Conservation (phyloP, 1,140 invertebrate species). For the Papilio xuthus region DNA sequence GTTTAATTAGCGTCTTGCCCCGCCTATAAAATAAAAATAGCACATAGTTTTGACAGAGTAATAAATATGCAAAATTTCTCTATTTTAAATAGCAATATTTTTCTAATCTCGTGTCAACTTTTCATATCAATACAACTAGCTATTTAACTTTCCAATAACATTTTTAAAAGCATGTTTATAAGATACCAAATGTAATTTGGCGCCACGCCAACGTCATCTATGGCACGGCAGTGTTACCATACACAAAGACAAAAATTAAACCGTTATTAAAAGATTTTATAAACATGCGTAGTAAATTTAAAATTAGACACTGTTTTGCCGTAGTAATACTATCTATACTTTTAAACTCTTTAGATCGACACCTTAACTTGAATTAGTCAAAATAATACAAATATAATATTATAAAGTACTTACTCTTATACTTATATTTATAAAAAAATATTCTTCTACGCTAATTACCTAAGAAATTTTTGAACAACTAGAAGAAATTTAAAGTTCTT, state of each 20-base stretch:
- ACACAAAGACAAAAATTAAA: slow-evolving; percentile 26
- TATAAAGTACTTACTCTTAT: slow-evolving; percentile 53
- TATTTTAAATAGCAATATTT: slow-evolving; percentile 73
- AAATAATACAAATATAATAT: slow-evolving; percentile 60
- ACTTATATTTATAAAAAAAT: slow-evolving; percentile 75
- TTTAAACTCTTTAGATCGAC: slow-evolving; percentile 69
- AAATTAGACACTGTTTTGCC: slow-evolving; percentile 60
- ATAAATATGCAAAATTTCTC: slow-evolving; percentile 51
- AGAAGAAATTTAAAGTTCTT: slow-evolving; percentile 69
- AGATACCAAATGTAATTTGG: slow-evolving; percentile 24
- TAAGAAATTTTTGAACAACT: slow-evolving; percentile 73
- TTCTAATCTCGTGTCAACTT: slow-evolving; percentile 58
- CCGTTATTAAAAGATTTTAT: slow-evolving; percentile 48
- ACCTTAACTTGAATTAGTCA: slow-evolving; percentile 67
- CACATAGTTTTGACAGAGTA: slow-evolving; percentile 58
- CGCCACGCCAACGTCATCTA: not conserved
- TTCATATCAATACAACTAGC: slow-evolving; percentile 35
- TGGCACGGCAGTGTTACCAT: not conserved
- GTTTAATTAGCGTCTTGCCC: slow-evolving; percentile 25
- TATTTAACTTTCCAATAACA: slow-evolving; percentile 21
- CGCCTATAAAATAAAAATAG: slow-evolving; percentile 35
- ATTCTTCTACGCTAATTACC: slow-evolving; percentile 78
- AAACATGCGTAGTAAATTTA: slow-evolving; percentile 53
- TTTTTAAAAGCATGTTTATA: slow-evolving; percentile 43
- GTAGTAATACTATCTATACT: slow-evolving; percentile 65